Percentiles rank a stretch among this genome's conserved stretches.
Conservation (phyloP, 1,140 invertebrate species). For the Halictus rubicundus region DNA sequence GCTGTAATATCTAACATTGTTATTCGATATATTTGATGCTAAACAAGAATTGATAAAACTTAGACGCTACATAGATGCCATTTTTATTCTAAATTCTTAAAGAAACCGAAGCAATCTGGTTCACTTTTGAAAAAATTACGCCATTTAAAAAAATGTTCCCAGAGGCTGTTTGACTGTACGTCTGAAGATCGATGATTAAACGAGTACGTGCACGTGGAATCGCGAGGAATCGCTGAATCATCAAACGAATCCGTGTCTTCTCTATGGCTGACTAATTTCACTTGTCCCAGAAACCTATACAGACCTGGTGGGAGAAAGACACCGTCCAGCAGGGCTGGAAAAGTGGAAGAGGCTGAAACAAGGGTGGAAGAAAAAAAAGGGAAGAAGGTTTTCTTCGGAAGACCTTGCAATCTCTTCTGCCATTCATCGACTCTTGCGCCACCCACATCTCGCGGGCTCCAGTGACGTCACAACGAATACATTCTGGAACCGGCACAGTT, state of each 20-base stretch:
- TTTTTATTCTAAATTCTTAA: too few relatives aligned
- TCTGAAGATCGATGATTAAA: background rate
- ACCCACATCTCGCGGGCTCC: slow-evolving; percentile 27
- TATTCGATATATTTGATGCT: too few relatives aligned
- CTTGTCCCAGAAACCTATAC: slow-evolving; percentile 16
- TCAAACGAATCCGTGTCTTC: slow-evolving; percentile 14
- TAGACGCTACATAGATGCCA: too few relatives aligned
- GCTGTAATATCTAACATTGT: too few relatives aligned
- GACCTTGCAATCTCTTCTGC: slow-evolving; percentile 43
- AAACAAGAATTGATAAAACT: too few relatives aligned
- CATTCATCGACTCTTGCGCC: slow-evolving; percentile 18
- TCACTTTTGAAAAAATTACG: too few relatives aligned
- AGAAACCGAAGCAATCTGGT: too few relatives aligned
- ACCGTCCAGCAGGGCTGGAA: background rate
- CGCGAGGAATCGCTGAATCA: background rate
- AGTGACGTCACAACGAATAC: slow-evolving; percentile 62
- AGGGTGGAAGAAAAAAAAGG: background rate
- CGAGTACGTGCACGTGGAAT: background rate
- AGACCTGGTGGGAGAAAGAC: background rate
- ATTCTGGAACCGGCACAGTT: slow-evolving; percentile 45
- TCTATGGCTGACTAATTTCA: slow-evolving; percentile 16
- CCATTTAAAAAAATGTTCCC: too few relatives aligned
- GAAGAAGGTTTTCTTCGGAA: background rate
- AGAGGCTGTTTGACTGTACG: too few relatives aligned
- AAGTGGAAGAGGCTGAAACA: background rate